Conservation (phyloP, 1,140 invertebrate species). For the Caerostris darwini region DNA sequence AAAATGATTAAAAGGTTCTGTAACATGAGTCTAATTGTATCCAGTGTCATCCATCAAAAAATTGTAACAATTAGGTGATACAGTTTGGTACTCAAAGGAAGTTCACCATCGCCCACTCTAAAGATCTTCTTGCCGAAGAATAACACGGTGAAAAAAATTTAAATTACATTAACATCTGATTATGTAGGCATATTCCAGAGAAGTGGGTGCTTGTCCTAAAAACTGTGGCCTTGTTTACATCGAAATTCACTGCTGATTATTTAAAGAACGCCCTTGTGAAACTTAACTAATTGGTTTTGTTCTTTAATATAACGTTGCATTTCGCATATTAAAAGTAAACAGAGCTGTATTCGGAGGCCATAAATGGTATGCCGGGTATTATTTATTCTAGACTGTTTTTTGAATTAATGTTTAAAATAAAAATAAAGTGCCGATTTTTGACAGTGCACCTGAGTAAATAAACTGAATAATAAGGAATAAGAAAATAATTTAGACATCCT, state of each 20-base stretch:
- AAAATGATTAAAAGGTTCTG: background rate
- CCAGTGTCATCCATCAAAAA: background rate
- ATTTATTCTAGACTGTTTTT: background rate
- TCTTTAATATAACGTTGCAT: background rate
- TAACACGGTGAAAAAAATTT: background rate
- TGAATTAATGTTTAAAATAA: background rate
- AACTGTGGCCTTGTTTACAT: constrained; percentile 14
- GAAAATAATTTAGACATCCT: background rate
- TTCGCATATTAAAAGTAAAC: background rate
- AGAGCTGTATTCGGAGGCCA: background rate
- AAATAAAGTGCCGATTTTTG: background rate
- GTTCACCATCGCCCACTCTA: background rate
- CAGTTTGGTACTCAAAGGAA: constrained; percentile 9
- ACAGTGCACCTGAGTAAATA: background rate
- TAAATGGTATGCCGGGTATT: background rate
- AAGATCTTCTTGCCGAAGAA: background rate
- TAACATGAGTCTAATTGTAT: background rate
- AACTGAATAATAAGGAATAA: background rate
- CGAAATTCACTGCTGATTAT: background rate
- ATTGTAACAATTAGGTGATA: background rate
- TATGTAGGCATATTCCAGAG: background rate
- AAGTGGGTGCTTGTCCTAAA: constrained; percentile 29
- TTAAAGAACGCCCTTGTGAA: background rate
- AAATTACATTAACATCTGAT: constrained; percentile 20
- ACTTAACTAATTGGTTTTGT: background rate